Base-by-base conservation (phyloP, 2,888 invertebrate genomes). In the Philereme transversata region DNA sequence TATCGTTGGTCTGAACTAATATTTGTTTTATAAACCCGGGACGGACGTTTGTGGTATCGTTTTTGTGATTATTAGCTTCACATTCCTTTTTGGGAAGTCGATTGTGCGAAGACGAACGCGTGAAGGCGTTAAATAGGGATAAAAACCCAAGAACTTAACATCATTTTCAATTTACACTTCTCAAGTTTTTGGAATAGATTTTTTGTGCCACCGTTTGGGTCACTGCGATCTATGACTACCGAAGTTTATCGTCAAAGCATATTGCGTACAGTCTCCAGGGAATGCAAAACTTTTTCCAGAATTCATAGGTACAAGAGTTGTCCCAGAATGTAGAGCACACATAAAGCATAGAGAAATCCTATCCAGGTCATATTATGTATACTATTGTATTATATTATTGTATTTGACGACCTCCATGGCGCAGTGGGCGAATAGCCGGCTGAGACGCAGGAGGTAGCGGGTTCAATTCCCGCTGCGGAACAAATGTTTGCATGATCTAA, bases 1-100 rank as follows among this genome's bases (percentile, higher is more conserved):
- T 70, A 80, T 84, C 67, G 80, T 83, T 82, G 81, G 57, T 62
- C 68, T 77, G 74, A 81, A 81, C 82, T 78, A 88, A 88, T 85
- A 84, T 87, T 87, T 79, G 82, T 77, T 79, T 74, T 77, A 75
- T 71, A 74, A 70, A 64, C 70, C 74, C 71, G 66, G 65, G 71
- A 69, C 41, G 10, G 11, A 41, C 41, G 48, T 73, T 45, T 72
- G 70, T 72, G 67, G 68, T 73, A 8, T 50, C 43, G 58, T 82
- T 79, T 76, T 79, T 74, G 65, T 70, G 68, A 59, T 63, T 71
- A 75, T 76, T 74, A 70, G 69, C 60, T 67, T 65, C 68, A 72
- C 68, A 70, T 76, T 75, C 72, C 77, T 70, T 72, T 68, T 68
- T 62, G 62, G 67, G 64, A 71, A 69, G 62, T 60, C 40, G 49